A percentile compares a stretch with the other conserved stretches of the same genome.
Conservation (phyloP, 2,888 invertebrate species). For the Caenorhabditis angaria region DNA sequence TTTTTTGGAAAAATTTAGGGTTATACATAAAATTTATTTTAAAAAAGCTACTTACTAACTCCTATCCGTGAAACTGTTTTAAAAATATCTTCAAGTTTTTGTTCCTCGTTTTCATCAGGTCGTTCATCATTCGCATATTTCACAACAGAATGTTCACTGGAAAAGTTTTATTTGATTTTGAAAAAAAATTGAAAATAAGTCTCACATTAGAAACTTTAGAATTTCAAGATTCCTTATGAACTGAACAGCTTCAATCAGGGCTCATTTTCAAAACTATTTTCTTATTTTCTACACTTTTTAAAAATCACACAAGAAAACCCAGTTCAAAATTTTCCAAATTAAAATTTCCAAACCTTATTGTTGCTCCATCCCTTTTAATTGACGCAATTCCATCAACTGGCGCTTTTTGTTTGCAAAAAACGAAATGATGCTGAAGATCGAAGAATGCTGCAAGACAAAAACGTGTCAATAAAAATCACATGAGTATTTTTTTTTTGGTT, state of each 20-base stretch:
- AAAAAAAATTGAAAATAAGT: background rate
- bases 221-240: constrained; percentile 8
- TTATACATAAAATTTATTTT: no score
- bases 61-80: constrained; percentile 40
- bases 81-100: constrained; percentile 35
- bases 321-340: background rate
- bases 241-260: background rate
- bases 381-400: constrained; percentile 37
- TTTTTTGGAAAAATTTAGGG: background rate
- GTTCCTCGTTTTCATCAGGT: constrained; percentile 37
- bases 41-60: constrained; percentile 28
- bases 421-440: constrained; percentile 46
- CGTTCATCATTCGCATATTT: constrained; percentile 42
- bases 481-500: background rate
- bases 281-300: background rate
- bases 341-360: constrained; percentile 24
- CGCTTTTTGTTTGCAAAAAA: constrained; percentile 39
- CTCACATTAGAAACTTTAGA: no score
- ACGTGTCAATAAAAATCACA: background rate
- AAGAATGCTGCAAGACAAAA: constrained; percentile 34
- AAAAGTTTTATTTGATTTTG: background rate
- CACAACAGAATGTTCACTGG: constrained; percentile 38
- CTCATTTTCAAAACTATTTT: constrained; percentile 6
- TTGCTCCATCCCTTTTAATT: constrained; percentile 35
- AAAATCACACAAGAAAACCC: no score